Conservation (phyloP, 2,888 invertebrate species). For the Polymixis flavicincta region DNA sequence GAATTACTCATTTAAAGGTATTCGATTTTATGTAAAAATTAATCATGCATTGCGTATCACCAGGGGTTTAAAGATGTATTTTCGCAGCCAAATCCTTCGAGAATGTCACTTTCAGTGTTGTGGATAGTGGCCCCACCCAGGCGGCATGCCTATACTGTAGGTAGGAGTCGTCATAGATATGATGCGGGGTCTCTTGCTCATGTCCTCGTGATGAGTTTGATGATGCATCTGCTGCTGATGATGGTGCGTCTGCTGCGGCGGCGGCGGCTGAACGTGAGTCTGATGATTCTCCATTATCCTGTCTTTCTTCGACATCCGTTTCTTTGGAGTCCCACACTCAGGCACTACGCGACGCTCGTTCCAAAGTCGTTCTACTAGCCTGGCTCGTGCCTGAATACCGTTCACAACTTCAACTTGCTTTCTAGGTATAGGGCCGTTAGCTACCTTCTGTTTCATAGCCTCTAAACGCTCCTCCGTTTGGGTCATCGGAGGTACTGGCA, state of each 20-base stretch:
- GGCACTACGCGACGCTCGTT: slow-evolving; percentile 79
- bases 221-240: slow-evolving; percentile 59
- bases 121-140: slow-evolving; percentile 85
- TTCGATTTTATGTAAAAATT: background rate
- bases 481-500: slow-evolving; percentile 79
- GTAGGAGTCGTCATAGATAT: slow-evolving; percentile 78
- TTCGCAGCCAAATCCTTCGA: slow-evolving; percentile 29
- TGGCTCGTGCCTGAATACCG: slow-evolving; percentile 75
- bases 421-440: slow-evolving; percentile 82
- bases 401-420: slow-evolving; percentile 78
- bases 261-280: slow-evolving; percentile 48
- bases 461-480: slow-evolving; percentile 84
- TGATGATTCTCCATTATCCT: slow-evolving; percentile 73
- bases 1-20: no score
- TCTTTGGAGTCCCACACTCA: slow-evolving; percentile 77
- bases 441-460: slow-evolving; percentile 86
- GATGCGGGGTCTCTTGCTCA: slow-evolving; percentile 80
- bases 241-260: slow-evolving; percentile 37
- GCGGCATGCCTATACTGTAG: slow-evolving; percentile 79
- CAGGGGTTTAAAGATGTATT: background rate
- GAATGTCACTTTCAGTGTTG: slow-evolving; percentile 79
- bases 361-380: slow-evolving; percentile 81
- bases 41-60: background rate
- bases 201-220: slow-evolving; percentile 77
- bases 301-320: slow-evolving; percentile 81